Base-by-base conservation (phyloP, 2,113 vertebrate genomes). In the Clarias macrocephalus region DNA sequence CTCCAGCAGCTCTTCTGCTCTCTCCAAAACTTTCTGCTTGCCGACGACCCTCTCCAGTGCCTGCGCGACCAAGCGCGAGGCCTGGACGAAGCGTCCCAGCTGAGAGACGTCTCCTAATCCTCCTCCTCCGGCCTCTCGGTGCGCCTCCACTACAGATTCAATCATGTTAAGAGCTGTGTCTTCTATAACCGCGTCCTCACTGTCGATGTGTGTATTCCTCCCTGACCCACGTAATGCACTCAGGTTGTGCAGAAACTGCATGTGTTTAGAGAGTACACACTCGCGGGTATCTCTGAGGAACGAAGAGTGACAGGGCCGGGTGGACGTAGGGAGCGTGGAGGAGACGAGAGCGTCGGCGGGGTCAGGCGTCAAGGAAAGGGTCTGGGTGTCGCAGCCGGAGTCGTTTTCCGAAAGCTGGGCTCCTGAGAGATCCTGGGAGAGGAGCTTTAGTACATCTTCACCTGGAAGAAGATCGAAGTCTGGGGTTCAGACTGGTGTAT, bases 201-300 rank as follows among this genome's bases (percentile, higher is more conserved):
- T 94, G 19, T 94, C 94, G 25, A 89, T 80, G 85, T 77, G 25
- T 66, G 93, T 79, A 59, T 5, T 95, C 90, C 72, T 91, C 88
- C 5, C 56, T 11, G 95, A 85, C 9, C 93, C 94, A 63, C 91
- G 95, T 79, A 98, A 91, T 80, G 94, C 89, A 66, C 97, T 94
- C 0, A 99, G 92, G 89, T 90, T 82, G 85, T 96, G 96, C 19
- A 98, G 93, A 92, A 99, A 98, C 5, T 92, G 93, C 80, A 95
- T 80, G 56, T 96, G 95, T 82, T 92, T 93, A 60, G 87, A 80
- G 23, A 95, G 18, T 25, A 87, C 52, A 1, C 65, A 82, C 76
- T 92, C 92, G 23, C 70, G 79, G 19, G 56, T 30, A 68, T 33
- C 1, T n/a, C 7, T 48, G 2, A 65, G 65, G 30, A 84, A 19